Percentiles rank a stretch among this genome's conserved stretches.
Conservation (phyloP, 2,888 invertebrate genomes). For the Adelognathus sp. region DNA sequence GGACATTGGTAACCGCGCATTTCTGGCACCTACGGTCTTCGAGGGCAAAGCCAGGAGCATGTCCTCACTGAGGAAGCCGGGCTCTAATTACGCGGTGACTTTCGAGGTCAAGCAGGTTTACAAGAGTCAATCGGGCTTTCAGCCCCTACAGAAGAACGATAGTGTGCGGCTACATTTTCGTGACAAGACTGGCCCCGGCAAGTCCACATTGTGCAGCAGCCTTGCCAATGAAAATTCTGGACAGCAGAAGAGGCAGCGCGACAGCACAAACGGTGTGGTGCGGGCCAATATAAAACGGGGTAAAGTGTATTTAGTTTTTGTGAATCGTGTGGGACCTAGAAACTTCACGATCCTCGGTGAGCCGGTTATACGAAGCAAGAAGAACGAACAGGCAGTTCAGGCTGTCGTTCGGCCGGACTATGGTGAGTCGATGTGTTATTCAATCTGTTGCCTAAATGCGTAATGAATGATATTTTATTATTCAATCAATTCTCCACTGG, state of each 20-base stretch:
- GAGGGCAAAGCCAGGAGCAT: slow-evolving; percentile 86
- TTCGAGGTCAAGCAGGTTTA: slow-evolving; percentile 86
- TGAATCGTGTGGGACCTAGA: slow-evolving; percentile 83
- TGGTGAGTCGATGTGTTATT: slow-evolving; percentile 71
- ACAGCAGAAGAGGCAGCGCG: slow-evolving; percentile 54
- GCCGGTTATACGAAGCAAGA: slow-evolving; percentile 82
- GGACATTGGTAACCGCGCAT: slow-evolving; percentile 86
- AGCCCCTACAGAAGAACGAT: slow-evolving; percentile 81
- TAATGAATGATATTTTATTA: too few relatives aligned
- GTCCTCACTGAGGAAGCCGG: slow-evolving; percentile 83
- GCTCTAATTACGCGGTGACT: slow-evolving; percentile 85
- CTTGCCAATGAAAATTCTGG: slow-evolving; percentile 65
- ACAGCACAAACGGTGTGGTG: slow-evolving; percentile 78
- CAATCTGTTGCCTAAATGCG: neutral
- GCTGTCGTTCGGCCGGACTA: slow-evolving; percentile 80
- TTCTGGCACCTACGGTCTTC: slow-evolving; percentile 86
- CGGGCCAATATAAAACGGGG: slow-evolving; percentile 83
- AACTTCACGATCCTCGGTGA: slow-evolving; percentile 84
- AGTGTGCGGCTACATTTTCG: slow-evolving; percentile 83
- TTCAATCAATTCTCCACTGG: too few relatives aligned
- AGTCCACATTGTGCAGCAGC: slow-evolving; percentile 77
- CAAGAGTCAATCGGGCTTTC: slow-evolving; percentile 83
- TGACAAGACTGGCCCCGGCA: slow-evolving; percentile 78
- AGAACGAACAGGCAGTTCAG: slow-evolving; percentile 80
- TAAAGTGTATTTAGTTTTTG: slow-evolving; percentile 85